These are phyloP conservation scores for Sinocyclocheilus grahami DNA, from an alignment of 2,113 vertebrate genomes.

Conservation along the genomic window DNA sequence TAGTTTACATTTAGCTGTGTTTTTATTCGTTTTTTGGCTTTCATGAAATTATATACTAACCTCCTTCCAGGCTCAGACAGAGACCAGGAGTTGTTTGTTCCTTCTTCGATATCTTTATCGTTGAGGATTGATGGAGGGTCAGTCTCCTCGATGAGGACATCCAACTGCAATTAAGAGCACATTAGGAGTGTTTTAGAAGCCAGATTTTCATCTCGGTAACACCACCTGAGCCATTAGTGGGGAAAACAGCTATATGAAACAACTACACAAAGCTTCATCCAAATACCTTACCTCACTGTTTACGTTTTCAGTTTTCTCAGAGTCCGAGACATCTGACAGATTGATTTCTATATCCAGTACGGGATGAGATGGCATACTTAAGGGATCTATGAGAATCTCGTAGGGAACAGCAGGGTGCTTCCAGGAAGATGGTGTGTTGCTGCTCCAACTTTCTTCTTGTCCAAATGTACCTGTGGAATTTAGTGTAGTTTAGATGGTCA, in stretches of 20 bases:
- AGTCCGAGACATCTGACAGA: slow-evolving; percentile 28
- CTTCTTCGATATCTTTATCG: slow-evolving; percentile 62
- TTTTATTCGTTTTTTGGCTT: neutral
- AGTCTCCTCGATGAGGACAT: slow-evolving; percentile 34
- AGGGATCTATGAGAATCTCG: slow-evolving; percentile 71
- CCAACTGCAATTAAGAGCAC: slow-evolving; percentile 57
- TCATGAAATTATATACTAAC: slow-evolving; percentile 52
- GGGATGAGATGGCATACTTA: slow-evolving; percentile 68
- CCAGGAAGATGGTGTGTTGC: slow-evolving; percentile 76
- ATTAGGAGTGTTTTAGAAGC: slow-evolving; percentile 33
- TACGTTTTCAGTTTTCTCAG: slow-evolving; percentile 16
- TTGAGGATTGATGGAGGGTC: slow-evolving; percentile 49
- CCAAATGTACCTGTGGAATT: slow-evolving; percentile 74
- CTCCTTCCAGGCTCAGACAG: slow-evolving; percentile 53
- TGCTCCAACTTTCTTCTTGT: slow-evolving; percentile 71
- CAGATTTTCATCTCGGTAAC: neutral
- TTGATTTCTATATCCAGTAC: slow-evolving; percentile 46
- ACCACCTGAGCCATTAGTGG: neutral
- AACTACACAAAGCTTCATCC: neutral
- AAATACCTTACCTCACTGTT: slow-evolving; percentile 30
- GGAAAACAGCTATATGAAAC: neutral
- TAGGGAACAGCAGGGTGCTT: slow-evolving; percentile 72
- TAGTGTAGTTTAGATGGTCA: neutral
- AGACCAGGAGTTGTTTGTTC: slow-evolving; percentile 53
- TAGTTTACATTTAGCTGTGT: too few species aligned